Conservation (phyloP, 1,140 invertebrate species). For the Drosophila busckii region DNA sequence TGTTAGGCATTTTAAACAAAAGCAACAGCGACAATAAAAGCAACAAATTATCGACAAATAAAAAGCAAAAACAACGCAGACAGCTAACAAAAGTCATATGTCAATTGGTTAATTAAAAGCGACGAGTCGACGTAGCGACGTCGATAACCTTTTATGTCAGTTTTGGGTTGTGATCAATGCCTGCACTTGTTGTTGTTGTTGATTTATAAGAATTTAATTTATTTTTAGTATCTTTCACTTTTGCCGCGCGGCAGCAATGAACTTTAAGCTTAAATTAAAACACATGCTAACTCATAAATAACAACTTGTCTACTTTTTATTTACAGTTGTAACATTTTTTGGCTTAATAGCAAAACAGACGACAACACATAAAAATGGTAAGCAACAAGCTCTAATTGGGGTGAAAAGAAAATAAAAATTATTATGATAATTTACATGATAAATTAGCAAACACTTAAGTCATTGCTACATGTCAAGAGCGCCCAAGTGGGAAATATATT, state of each 20-base stretch:
- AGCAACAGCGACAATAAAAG: conserved; percentile 23
- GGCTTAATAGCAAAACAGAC: too few species aligned
- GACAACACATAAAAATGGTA: too few species aligned
- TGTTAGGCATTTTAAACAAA: too few species aligned
- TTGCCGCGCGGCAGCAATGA: conserved; percentile 16
- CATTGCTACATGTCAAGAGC: conserved; percentile 31
- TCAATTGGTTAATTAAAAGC: conserved; percentile 70
- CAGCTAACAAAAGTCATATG: conserved; percentile 55
- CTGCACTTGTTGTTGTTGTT: conserved; percentile 22
- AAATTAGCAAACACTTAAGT: conserved; percentile 52
- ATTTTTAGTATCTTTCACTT: conserved; percentile 38
- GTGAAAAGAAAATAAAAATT: neutral
- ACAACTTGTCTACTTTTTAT: too few species aligned
- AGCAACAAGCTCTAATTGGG: too few species aligned
- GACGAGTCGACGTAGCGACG: too few species aligned
- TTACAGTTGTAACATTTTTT: too few species aligned
- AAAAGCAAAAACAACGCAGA: conserved; percentile 15
- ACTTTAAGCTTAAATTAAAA: conserved; percentile 36
- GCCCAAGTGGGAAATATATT: conserved; percentile 56
- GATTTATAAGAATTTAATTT: conserved; percentile 12
- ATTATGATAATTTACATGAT: conserved; percentile 46
- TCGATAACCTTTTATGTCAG: conserved; percentile 65
- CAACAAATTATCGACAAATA: neutral
- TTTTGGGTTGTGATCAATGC: conserved; percentile 29
- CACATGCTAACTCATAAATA: too few species aligned